These are phyloP conservation scores for Frieseomelitta varia DNA, from an alignment of 1,140 invertebrate species.

Conservation along the genomic window DNA sequence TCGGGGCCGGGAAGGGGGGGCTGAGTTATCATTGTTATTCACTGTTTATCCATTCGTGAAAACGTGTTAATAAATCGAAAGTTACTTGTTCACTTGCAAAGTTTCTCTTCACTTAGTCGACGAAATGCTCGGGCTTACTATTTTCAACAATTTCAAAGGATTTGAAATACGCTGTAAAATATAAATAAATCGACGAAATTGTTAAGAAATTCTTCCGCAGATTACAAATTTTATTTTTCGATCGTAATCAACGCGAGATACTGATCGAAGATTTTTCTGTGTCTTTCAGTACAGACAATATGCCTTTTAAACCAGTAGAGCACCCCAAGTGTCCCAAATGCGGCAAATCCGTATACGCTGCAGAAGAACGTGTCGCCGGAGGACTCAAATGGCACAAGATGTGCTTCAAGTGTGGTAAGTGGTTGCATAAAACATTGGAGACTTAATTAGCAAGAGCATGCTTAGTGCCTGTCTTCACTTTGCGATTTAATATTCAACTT, in stretches of 20 bases:
- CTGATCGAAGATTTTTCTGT: constrained; percentile 13
- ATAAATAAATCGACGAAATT: not conserved
- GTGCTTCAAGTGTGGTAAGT: constrained; percentile 99
- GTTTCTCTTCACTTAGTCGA: not conserved
- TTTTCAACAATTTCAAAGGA: not conserved
- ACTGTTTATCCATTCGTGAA: not conserved
- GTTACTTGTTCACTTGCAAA: not conserved
- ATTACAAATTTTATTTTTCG: too few species aligned
- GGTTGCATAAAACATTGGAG: not conserved
- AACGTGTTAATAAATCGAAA: not conserved
- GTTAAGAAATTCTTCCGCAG: not conserved
- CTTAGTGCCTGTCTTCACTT: not conserved
- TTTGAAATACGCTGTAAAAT: not conserved
- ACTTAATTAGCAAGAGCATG: not conserved
- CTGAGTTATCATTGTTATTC: constrained; percentile 1
- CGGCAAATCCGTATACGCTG: constrained; percentile 98
- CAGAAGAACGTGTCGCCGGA: constrained; percentile 98
- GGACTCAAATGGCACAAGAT: constrained; percentile 99
- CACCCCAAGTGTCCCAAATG: constrained; percentile 99
- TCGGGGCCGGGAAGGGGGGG: too few species aligned
- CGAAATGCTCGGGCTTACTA: too few species aligned
- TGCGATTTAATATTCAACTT: not conserved
- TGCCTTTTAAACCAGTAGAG: constrained; percentile 98
- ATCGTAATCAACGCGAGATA: too few species aligned
- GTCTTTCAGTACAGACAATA: constrained; percentile 84